A percentile compares a stretch with the other conserved stretches of the same genome.
These are phyloP conservation scores for Allobates femoralis DNA, from an alignment of 2,797 vertebrate genomes.

Conservation along the genomic window DNA sequence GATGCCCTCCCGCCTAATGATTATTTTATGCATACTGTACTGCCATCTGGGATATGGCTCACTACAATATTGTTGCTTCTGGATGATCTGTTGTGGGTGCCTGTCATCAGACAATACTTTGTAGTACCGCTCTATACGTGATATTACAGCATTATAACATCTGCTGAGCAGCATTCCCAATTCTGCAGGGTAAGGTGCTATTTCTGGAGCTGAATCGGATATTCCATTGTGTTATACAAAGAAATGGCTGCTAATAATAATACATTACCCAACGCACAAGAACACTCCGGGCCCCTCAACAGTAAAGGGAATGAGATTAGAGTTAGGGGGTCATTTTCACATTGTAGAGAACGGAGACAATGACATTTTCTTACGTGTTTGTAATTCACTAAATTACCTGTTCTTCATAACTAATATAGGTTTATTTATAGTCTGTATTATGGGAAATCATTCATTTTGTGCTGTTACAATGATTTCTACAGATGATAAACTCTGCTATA, in stretches of 20 bases:
- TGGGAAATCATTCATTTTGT: not conserved
- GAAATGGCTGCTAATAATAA: not conserved
- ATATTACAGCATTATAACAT: not conserved
- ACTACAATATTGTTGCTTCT: not conserved
- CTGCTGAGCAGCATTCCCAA: not conserved
- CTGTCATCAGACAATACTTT: not conserved
- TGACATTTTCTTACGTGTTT: not conserved
- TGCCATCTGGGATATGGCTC: not conserved
- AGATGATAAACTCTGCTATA: no score
- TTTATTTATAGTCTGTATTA: not conserved
- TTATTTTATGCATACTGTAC: slow-evolving; percentile 39
- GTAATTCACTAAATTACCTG: not conserved
- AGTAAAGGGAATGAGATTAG: no score
- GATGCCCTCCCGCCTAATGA: slow-evolving; percentile 22
- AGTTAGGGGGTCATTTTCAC: not conserved
- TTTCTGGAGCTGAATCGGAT: not conserved
- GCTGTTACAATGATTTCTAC: not conserved
- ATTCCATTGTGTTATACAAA: not conserved
- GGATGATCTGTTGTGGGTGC: not conserved
- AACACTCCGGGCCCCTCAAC: no score
- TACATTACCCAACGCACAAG: no score
- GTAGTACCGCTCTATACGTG: not conserved
- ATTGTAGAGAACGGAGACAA: not conserved
- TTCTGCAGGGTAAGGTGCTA: not conserved
- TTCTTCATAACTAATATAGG: not conserved